Conservation (phyloP, 2,797 vertebrate species). For the Smutsia temminckii region DNA sequence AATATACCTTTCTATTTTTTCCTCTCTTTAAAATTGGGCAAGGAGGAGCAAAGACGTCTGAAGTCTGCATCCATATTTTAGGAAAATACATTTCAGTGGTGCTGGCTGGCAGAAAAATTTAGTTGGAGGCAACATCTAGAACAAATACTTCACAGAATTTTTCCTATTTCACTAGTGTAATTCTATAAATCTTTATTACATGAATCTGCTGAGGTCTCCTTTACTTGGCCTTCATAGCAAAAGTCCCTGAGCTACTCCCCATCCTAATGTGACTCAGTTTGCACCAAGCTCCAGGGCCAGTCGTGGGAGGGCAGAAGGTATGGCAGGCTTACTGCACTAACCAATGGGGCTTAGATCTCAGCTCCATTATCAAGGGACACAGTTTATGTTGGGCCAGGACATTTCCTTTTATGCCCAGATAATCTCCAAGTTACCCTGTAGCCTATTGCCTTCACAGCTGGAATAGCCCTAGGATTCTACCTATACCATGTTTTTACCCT, state of each 20-base stretch:
- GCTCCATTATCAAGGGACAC: background rate
- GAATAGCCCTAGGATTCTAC: background rate
- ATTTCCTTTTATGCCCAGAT: background rate
- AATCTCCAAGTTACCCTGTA: background rate
- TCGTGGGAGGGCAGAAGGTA: background rate
- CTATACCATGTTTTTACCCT: accelerated
- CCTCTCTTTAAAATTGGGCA: background rate
- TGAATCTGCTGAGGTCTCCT: background rate
- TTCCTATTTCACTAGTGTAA: background rate
- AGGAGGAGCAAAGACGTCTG: background rate
- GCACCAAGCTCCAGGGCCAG: background rate
- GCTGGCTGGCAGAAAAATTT: background rate
- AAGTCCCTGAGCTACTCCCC: background rate
- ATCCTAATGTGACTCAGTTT: background rate
- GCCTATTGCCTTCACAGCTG: accelerated
- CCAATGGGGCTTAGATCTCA: background rate
- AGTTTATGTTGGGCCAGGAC: background rate
- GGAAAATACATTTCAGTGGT: background rate
- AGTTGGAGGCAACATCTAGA: background rate
- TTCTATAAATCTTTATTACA: background rate
- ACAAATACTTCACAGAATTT: background rate
- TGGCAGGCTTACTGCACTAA: background rate
- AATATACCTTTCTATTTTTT: background rate
- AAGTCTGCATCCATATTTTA: background rate
- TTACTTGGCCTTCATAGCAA: background rate